Evolutionary conservation across 2,888 invertebrate species (phyloP), one percentile per base, ranked within the genome.

Genomic region (Proisotoma minuta): DNA sequence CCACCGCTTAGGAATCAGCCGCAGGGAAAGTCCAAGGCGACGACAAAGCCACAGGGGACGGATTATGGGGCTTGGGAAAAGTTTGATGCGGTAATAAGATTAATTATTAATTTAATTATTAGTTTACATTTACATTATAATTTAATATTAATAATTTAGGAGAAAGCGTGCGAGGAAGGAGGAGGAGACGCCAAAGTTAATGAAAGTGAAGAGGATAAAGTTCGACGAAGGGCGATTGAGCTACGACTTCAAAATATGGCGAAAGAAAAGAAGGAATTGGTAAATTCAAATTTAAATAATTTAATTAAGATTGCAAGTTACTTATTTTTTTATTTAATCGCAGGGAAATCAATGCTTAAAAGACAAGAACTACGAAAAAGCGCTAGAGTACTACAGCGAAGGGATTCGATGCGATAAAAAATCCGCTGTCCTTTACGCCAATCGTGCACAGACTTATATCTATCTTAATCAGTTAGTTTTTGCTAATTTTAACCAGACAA

Each of bases 381-480:
- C 98, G 0, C 87, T 95, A 62, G 79, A 83, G 4, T 89, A 88
- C 76, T 99, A 98, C 77, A 87, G 86, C 47, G 84, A 87, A 76
- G 97, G 97, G 0, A 93, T 98, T 40, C 85, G 88, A 63, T 78
- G 87, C 60, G 90, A 89, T 74, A 83, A 87, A 8, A 83, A 85
- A 76, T 86, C 91, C 77, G 84, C 93, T 1, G 82, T 90, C 15
- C 89, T 88, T 76, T 91, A 84, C 75, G 90, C 91, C 0, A 96
- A 96, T 77, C 82, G 96, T 72, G 94, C 91, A 1, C 82, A 94
- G 58, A 95, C 95, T 73, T 84, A 87, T 68, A 80, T 95, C 10
- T 93, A 91, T 78, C 83, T 86, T 72, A 84, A 88, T 68, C 85
- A 85, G 90, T 92, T 79, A 77, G 81, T 78, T 54, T 40, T 56